Evolutionary conservation across 2,888 invertebrate species (phyloP), one percentile per base, ranked within the genome.

Genomic region (Temnothorax ravouxi): DNA sequence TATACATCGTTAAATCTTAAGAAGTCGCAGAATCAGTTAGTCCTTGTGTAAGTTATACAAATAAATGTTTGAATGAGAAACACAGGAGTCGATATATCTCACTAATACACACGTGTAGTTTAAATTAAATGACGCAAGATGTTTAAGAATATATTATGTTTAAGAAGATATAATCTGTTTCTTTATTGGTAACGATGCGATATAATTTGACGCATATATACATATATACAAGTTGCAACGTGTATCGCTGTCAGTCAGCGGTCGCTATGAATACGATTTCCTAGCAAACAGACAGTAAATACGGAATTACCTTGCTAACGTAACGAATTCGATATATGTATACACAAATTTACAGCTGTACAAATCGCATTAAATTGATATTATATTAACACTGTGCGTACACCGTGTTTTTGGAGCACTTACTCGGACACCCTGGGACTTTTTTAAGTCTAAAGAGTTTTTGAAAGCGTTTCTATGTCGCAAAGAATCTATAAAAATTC

Each of bases 11-110:
- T 69, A 6, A 41, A 44, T 25, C n/a, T 71, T 13, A 54, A 41
- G 34, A 38, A 76, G 34, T 29, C 29, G 25, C 64, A 69, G 61
- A 64, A 83, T 47, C 56, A 80, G 34, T 67, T 81, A 50, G 71
- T 44, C 11, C 13, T 67, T 52, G n/a, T 66, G 34, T 75, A 71
- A 77, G 52, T 66, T 69, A 47, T 6, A 41, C 1, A 59, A 38
- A 77, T 54, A 84, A 72, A 54, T 38, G 13, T 59, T 29, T 0
- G 11, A 79, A 47, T 72, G 11, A 54, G 3, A 38, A 50, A 0
- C 2, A 25, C 34, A 47, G 34, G 6, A 25, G 13, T 79, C 3
- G 15, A 18, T 54, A 18, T 54, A 34, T 80, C 18, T 80, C 18
- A 4, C 0, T 74, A 50, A 59, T 21, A 61, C 11, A 56, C 2